These are phyloP conservation scores for Carassius auratus DNA, from an alignment of 2,113 vertebrate genomes.

Conservation along the genomic window DNA sequence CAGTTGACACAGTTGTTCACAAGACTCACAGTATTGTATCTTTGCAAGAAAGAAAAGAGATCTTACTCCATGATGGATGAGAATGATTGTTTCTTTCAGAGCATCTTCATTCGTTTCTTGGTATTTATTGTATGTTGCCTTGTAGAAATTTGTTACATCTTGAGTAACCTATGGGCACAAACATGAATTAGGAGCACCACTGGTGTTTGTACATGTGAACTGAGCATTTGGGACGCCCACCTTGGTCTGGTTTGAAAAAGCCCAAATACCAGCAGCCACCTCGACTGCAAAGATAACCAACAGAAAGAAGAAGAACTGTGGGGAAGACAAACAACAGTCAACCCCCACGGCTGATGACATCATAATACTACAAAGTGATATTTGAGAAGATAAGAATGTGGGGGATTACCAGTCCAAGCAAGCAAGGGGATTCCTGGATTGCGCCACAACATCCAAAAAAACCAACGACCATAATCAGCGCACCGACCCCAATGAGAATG, in stretches of 20 bases:
- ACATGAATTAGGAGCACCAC: neutral
- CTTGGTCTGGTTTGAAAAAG: slow-evolving; percentile 90
- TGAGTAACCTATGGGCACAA: slow-evolving; percentile 77
- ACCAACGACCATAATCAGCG: slow-evolving; percentile 96
- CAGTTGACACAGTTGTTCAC: neutral
- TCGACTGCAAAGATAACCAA: slow-evolving; percentile 93
- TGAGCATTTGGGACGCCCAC: slow-evolving; percentile 64
- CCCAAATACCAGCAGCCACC: slow-evolving; percentile 93
- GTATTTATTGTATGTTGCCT: slow-evolving; percentile 77
- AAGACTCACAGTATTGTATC: neutral
- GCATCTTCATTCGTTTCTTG: slow-evolving; percentile 61
- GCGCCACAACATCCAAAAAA: slow-evolving; percentile 97
- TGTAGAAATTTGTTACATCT: slow-evolving; percentile 84
- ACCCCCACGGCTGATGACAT: neutral
- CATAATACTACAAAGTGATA: neutral
- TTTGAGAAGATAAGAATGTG: slow-evolving; percentile 20
- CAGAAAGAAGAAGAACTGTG: slow-evolving; percentile 93
- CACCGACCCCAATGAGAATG: slow-evolving; percentile 91
- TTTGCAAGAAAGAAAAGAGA: neutral
- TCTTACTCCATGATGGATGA: slow-evolving; percentile 84
- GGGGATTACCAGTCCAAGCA: slow-evolving; percentile 90
- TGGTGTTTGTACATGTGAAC: neutral
- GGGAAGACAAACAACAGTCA: slow-evolving; percentile 30
- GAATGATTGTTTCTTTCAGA: slow-evolving; percentile 79
- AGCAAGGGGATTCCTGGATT: slow-evolving; percentile 92